phyloP scores from a whole-genome alignment of 1,140 invertebrate genomes.

The Pinna nobilis region DNA sequence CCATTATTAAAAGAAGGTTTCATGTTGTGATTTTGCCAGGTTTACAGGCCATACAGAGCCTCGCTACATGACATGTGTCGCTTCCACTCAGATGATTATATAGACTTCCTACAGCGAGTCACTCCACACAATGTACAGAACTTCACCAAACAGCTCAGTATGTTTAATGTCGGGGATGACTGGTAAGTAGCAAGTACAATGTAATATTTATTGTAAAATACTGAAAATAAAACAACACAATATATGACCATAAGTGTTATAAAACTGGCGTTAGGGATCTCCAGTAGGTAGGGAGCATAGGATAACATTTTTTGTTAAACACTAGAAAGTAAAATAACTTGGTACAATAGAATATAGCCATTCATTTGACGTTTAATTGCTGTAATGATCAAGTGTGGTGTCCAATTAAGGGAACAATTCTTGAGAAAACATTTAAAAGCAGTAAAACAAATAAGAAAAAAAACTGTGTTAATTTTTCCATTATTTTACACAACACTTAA shows the following conservation, averaged over 20 bases:
- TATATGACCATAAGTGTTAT: background rate
- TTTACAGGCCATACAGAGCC: constrained; percentile 95
- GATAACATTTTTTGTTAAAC: too few relatives aligned
- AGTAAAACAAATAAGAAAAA: too few relatives aligned
- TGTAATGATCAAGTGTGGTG: too few relatives aligned
- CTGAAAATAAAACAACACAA: background rate
- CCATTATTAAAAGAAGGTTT: too few relatives aligned
- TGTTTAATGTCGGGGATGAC: constrained; percentile 98
- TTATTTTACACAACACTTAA: too few relatives aligned
- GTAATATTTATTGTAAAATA: background rate
- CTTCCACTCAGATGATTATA: constrained; percentile 99
- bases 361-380: too few relatives aligned
- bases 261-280: background rate
- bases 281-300: background rate
- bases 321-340: too few relatives aligned
- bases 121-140: constrained; percentile 96
- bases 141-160: constrained; percentile 91
- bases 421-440: too few relatives aligned
- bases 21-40: too few relatives aligned
- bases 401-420: too few relatives aligned
- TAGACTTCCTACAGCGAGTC: constrained; percentile 96
- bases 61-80: constrained; percentile 97
- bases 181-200: constrained; percentile 78
- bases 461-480: too few relatives aligned
- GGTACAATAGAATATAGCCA: too few relatives aligned